Evolutionary conservation across 2,113 vertebrate species (phyloP), one percentile per base, ranked within the genome.

Genomic region (Ivindomyrus marchei): DNA sequence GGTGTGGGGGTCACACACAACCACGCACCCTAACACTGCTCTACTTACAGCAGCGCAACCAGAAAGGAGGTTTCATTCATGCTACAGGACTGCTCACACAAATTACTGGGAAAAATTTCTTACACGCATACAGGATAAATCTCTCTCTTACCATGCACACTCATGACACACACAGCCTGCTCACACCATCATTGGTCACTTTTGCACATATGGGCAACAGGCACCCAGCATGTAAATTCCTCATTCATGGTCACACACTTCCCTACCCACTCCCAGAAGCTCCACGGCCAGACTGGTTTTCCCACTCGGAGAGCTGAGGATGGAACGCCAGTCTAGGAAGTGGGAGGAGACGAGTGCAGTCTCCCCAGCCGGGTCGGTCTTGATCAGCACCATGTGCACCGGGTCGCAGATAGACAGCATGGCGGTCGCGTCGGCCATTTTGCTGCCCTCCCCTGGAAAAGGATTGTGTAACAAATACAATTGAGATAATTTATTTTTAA

Each of bases 351-450:
- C 95, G 84, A 99, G 95, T 0, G 96, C 95, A 0, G 97, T 99
- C 92, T 99, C 97, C 85, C 96, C 96, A 93, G 96, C 97, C 0
- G 96, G 95, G 94, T 99, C 97, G 1, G 96, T 99, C 95, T 95
- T 98, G 93, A 99, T 97, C 91, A 99, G 95, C 88, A 99, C 97
- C 93, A 99, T 95, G 90, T 99, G 98, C 86, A 99, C 94, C 6
- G 98, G 97, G 93, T 99, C 98, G 93, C 97, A 97, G 92, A 99
- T 95, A 19, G 98, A 99, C 89, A 99, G 94, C 97, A 99, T 97
- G 90, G 96, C 93, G 24, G 98, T 98, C 46, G 95, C 95, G 90
- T 99, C 98, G 27, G 95, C 97, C 97, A 99, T 99, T 94, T 96
- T 97, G 93, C 96, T 96, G 92, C 96, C 96, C 7, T 98, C 97